These are phyloP conservation scores for Acropternis orthonyx DNA, from an alignment of 2,797 vertebrate genomes.

Conservation along the genomic window DNA sequence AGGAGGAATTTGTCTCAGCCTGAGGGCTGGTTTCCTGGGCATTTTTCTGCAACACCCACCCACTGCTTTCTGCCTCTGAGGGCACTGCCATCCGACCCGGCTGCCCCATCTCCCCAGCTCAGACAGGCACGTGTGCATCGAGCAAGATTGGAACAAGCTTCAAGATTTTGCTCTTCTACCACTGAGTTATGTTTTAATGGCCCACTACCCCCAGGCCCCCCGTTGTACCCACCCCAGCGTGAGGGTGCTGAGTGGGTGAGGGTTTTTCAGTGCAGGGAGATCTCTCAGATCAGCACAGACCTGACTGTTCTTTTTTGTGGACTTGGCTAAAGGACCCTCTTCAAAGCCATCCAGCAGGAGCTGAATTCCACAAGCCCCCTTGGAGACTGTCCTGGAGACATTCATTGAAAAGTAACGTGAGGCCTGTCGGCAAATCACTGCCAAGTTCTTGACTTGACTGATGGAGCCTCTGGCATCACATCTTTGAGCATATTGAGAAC, in stretches of 20 bases:
- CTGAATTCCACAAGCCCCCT: neutral
- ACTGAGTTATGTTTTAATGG: neutral
- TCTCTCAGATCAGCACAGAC: neutral
- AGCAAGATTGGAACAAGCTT: neutral
- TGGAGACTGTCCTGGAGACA: neutral
- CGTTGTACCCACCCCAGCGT: rapidly evolving
- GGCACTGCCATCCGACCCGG: neutral
- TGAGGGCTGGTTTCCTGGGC: neutral
- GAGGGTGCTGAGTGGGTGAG: neutral
- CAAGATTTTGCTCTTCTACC: neutral
- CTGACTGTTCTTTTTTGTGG: neutral
- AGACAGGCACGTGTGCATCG: neutral
- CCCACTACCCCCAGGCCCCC: neutral
- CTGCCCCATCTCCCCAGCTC: rapidly evolving
- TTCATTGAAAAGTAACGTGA: rapidly evolving
- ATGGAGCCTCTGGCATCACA: neutral
- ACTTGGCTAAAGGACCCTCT: neutral
- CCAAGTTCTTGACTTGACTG: rapidly evolving
- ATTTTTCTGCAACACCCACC: neutral
- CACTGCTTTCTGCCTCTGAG: neutral
- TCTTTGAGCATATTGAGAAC: neutral
- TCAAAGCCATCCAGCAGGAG: neutral
- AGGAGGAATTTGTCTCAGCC: too few species aligned
- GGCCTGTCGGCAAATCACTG: neutral
- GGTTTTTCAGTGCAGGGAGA: neutral